A percentile compares a stretch with the other conserved stretches of the same genome.
Evolutionary conservation across 2,888 invertebrate species (phyloP).

Genomic region (Andrena flavipes): DNA sequence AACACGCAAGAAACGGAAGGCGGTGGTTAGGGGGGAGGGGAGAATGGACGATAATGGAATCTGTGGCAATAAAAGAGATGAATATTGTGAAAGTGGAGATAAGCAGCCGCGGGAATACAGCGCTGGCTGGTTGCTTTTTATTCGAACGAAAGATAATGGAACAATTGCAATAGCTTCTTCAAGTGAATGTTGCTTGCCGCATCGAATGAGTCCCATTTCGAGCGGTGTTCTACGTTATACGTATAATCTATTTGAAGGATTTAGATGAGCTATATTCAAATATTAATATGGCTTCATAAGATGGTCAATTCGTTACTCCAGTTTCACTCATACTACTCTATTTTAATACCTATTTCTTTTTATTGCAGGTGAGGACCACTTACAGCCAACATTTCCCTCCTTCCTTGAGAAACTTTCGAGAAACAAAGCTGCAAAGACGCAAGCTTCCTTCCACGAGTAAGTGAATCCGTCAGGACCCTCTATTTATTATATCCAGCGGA

Average conservation of each 20-base stretch:
- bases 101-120: conserved; percentile 4
- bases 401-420: not conserved
- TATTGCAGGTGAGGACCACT: not conserved
- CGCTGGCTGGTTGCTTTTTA: not conserved
- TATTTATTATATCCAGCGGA: not conserved
- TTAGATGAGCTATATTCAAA: not conserved
- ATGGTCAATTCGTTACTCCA: not conserved
- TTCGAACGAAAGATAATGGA: not conserved
- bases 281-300: no score
- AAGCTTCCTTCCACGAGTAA: not conserved
- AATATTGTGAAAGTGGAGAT: conserved; percentile 2
- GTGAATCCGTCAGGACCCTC: not conserved
- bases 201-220: not conserved
- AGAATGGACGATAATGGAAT: conserved; percentile 32
- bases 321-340: not conserved
- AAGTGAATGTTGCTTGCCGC: not conserved
- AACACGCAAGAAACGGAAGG: not conserved
- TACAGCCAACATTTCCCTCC: not conserved
- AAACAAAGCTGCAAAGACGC: not conserved
- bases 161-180: not conserved
- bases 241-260: not conserved
- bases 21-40: conserved; percentile 17
- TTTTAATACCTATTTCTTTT: not conserved
- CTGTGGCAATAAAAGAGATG: not conserved
- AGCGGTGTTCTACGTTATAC: not conserved